Percentiles rank a stretch among this genome's conserved stretches.
phyloP scores from a whole-genome alignment of 1,140 invertebrate genomes.

The Prorops nasuta region DNA sequence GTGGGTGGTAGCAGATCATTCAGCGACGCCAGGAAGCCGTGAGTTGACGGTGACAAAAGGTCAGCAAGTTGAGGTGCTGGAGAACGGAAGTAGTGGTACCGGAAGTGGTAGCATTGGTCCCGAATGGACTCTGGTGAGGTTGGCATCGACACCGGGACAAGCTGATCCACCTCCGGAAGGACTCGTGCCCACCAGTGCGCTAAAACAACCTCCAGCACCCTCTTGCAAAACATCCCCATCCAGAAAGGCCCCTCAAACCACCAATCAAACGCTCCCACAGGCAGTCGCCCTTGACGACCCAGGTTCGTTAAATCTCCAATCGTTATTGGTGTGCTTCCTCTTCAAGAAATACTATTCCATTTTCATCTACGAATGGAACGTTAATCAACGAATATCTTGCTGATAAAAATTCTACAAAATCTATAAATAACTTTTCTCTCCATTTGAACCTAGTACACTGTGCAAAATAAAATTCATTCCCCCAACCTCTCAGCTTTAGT shows the following conservation, averaged over 20 bases:
- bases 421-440: too few relatives aligned
- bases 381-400: too few relatives aligned
- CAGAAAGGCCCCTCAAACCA: conserved; percentile 38
- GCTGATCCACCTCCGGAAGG: conserved; percentile 69
- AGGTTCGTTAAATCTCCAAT: too few relatives aligned
- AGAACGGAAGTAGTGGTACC: conserved; percentile 53
- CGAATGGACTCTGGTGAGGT: conserved; percentile 59
- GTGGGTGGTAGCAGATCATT: conserved; percentile 82
- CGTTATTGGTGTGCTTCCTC: too few relatives aligned
- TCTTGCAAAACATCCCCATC: conserved; percentile 65
- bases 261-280: neutral
- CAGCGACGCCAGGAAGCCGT: conserved; percentile 65
- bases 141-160: conserved; percentile 54
- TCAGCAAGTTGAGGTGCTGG: conserved; percentile 90
- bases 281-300: too few relatives aligned
- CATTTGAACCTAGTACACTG: too few relatives aligned
- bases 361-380: too few relatives aligned
- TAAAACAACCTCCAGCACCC: conserved; percentile 73
- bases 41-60: conserved; percentile 80
- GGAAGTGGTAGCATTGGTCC: conserved; percentile 25
- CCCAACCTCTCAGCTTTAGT: too few relatives aligned
- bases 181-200: conserved; percentile 76
- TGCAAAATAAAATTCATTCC: too few relatives aligned
- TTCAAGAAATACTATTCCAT: too few relatives aligned
- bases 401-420: too few relatives aligned